These are phyloP conservation scores for Caranx melampygus DNA, from an alignment of 2,113 vertebrate species.

Conservation along the genomic window DNA sequence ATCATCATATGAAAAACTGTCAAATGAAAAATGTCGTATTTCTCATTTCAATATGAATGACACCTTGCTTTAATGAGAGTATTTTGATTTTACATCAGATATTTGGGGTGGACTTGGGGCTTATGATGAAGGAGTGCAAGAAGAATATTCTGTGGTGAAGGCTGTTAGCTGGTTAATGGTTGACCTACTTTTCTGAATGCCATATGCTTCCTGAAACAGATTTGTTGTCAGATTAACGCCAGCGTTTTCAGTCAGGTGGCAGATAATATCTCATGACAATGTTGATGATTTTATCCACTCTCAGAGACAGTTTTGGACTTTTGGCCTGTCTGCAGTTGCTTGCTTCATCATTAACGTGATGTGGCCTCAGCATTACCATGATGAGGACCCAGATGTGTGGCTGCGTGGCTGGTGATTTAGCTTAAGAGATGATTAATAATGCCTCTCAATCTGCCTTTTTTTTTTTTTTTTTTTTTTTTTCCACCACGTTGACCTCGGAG, in stretches of 20 bases:
- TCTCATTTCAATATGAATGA: neutral
- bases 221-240: constrained; percentile 81
- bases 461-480: constrained; percentile 10
- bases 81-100: neutral
- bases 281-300: constrained; percentile 30
- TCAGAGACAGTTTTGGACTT: constrained; percentile 6
- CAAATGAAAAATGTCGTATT: neutral
- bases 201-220: constrained; percentile 91
- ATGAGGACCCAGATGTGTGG: neutral
- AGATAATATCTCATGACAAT: constrained; percentile 31
- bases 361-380: neutral
- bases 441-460: neutral
- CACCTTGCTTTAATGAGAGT: neutral
- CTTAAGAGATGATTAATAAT: neutral
- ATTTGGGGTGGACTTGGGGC: constrained; percentile 6
- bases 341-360: neutral
- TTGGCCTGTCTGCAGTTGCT: neutral
- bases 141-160: constrained; percentile 84
- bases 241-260: constrained; percentile 59
- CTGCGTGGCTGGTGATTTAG: neutral
- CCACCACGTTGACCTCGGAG: neutral
- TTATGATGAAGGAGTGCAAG: constrained; percentile 72
- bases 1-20: neutral
- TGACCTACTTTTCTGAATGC: constrained; percentile 91
- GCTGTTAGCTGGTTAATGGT: constrained; percentile 92